These are phyloP conservation scores for Equus przewalskii DNA, from an alignment of 2,113 vertebrate genomes.

Conservation along the genomic window DNA sequence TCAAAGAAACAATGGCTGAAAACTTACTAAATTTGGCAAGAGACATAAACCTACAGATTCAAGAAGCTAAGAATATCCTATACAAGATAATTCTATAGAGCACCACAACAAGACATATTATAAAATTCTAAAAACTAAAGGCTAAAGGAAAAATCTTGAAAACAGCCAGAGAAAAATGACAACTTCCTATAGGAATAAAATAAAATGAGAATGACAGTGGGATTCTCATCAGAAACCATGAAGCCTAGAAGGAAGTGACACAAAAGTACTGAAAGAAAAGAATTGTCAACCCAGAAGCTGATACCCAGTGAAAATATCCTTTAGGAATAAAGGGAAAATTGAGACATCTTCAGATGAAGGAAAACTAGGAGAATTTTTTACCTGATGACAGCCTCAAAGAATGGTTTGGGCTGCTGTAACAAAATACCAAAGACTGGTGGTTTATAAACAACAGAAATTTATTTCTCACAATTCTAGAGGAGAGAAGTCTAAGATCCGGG, in stretches of 20 bases:
- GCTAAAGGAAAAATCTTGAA: background rate
- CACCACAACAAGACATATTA: background rate
- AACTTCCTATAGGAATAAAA: background rate
- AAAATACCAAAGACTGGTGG: background rate
- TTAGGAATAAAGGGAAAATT: background rate
- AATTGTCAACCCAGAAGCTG: background rate
- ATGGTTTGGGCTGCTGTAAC: background rate
- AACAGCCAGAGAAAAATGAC: conserved; percentile 15
- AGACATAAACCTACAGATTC: background rate
- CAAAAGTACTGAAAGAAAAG: conserved; percentile 25
- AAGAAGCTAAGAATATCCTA: background rate
- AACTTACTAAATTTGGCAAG: background rate
- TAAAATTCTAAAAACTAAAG: conserved; percentile 8
- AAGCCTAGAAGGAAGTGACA: background rate
- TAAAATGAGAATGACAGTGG: background rate
- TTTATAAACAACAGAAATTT: background rate
- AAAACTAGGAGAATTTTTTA: background rate
- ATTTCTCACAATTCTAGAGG: background rate
- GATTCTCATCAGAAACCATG: background rate
- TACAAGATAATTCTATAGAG: background rate
- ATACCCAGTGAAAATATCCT: background rate
- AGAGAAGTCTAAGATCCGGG: background rate
- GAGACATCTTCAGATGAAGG: background rate
- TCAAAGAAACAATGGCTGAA: background rate
- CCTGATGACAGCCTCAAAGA: background rate